phyloP scores from a whole-genome alignment of 2,797 vertebrate species.

The Oreochromis grahami region DNA sequence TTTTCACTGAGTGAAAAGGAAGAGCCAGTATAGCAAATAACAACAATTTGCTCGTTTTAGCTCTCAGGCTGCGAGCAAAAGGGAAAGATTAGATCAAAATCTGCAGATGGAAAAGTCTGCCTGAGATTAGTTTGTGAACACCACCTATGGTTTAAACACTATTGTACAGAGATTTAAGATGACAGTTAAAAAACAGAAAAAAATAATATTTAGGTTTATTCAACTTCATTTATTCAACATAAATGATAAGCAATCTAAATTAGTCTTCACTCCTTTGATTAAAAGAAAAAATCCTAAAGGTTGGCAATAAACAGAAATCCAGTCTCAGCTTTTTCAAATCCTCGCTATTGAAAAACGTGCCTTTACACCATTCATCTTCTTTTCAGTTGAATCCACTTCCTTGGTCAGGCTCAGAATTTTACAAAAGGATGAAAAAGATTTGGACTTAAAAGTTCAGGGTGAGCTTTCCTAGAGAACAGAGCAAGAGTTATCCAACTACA shows the following conservation, averaged over 20 bases:
- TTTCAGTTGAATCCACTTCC: neutral
- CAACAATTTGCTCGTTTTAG: neutral
- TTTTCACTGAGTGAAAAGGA: neutral
- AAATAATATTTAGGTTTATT: neutral
- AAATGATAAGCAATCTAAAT: constrained; percentile 3
- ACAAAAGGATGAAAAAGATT: constrained; percentile 14
- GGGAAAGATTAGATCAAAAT: neutral
- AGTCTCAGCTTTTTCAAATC: constrained; percentile 19
- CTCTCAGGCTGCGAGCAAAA: neutral
- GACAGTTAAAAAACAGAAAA: neutral
- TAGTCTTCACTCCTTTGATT: neutral
- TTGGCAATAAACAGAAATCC: constrained; percentile 27
- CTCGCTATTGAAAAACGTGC: constrained; percentile 6
- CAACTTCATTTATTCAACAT: neutral
- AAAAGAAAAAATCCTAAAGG: neutral
- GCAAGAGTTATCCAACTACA: neutral
- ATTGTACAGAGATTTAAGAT: neutral
- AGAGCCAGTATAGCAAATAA: neutral
- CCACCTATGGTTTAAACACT: neutral
- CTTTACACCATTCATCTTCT: neutral
- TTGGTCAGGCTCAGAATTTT: neutral
- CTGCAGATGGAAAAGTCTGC: neutral
- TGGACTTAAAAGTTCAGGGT: constrained; percentile 20
- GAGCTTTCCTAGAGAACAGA: neutral
- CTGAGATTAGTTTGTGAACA: neutral